Evolutionary conservation across 2,113 vertebrate genomes (phyloP).

Genomic region (Pipra filicauda): DNA sequence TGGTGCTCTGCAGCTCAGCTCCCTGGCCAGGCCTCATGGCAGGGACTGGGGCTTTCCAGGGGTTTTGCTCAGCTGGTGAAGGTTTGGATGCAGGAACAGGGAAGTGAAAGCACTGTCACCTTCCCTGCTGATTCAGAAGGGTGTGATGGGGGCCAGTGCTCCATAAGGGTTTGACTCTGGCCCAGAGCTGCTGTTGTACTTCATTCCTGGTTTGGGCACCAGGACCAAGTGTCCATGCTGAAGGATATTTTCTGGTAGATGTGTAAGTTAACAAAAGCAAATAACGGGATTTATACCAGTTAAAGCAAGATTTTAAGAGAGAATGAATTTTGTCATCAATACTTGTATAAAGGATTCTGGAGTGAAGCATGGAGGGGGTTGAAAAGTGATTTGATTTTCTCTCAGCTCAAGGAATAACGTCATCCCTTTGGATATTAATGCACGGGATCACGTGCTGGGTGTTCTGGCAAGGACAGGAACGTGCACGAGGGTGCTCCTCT

Average conservation of each 20-base stretch:
- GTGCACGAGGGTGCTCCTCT: neutral
- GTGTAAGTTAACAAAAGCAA: conserved; percentile 5
- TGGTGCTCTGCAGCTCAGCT: neutral
- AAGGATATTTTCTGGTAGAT: neutral
- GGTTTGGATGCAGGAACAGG: neutral
- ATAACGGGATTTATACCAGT: neutral
- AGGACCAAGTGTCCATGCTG: neutral
- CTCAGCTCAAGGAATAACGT: conserved; percentile 20
- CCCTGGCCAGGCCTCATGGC: neutral
- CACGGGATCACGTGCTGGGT: conserved; percentile 14
- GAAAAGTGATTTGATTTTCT: neutral
- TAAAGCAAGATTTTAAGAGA: neutral
- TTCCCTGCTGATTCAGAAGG: neutral
- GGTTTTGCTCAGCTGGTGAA: neutral
- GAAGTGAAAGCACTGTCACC: neutral
- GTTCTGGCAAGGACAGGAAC: conserved; percentile 38
- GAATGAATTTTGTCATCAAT: conserved; percentile 13
- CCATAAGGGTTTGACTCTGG: neutral
- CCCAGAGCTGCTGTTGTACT: neutral
- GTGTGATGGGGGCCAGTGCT: neutral
- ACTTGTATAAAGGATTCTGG: conserved; percentile 1
- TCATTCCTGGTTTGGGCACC: conserved; percentile 11
- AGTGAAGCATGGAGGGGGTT: neutral
- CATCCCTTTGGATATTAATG: conserved; percentile 34
- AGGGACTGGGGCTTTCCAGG: neutral